Percentiles rank a stretch among this genome's conserved stretches.
These are phyloP conservation scores for Ciconia nigra DNA, from an alignment of 2,797 vertebrate species.

Conservation along the genomic window DNA sequence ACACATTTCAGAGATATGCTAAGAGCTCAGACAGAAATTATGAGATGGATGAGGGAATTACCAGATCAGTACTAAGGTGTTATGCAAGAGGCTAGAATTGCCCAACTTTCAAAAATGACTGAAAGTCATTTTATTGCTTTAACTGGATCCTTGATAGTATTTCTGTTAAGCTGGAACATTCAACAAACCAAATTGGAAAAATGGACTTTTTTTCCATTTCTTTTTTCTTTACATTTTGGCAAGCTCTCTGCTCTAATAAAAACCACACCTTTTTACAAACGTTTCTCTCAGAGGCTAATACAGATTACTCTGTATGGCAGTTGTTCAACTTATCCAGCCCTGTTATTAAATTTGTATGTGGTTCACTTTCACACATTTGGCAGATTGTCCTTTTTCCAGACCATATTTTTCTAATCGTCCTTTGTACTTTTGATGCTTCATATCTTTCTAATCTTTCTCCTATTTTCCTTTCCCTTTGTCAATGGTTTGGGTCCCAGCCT, in stretches of 20 bases:
- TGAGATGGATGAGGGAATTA: not conserved
- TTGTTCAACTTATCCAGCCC: not conserved
- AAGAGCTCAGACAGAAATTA: not conserved
- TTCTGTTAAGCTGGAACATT: not conserved
- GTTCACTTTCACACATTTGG: not conserved
- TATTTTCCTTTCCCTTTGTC: conserved; percentile 1
- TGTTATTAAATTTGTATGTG: not conserved
- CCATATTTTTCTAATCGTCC: not conserved
- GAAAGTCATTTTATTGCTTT: not conserved
- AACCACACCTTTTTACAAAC: not conserved
- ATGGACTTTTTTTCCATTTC: not conserved
- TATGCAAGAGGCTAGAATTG: not conserved
- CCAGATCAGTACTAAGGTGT: not conserved
- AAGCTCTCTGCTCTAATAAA: not conserved
- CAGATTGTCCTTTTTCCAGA: conserved; percentile 19
- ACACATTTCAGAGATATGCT: not conserved
- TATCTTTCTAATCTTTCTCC: not conserved
- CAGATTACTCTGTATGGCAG: not conserved
- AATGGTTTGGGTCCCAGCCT: not conserved
- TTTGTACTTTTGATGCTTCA: not conserved
- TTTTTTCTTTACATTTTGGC: not conserved
- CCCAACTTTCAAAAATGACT: not conserved
- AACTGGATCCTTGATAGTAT: not conserved
- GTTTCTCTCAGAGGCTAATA: not conserved
- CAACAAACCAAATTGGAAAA: not conserved